A percentile compares a stretch with the other conserved stretches of the same genome.
Evolutionary conservation across 2,888 invertebrate genomes (phyloP).

Genomic region (Vesta saturnalis): DNA sequence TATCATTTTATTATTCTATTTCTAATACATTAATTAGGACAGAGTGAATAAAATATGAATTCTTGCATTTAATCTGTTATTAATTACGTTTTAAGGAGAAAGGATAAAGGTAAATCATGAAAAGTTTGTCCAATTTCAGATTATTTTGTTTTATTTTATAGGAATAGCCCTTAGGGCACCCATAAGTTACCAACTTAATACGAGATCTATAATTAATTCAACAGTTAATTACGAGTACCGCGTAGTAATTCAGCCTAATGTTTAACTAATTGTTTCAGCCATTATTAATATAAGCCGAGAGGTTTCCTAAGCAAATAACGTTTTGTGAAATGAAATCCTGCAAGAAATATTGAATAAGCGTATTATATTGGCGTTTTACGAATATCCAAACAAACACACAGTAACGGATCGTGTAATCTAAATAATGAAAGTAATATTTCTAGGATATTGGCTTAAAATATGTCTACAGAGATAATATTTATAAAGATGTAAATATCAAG

Average conservation of each 20-base stretch:
- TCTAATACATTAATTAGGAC: too few relatives aligned
- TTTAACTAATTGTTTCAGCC: constrained; percentile 62
- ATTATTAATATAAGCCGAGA: constrained; percentile 59
- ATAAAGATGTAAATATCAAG: too few relatives aligned
- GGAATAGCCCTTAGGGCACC: constrained; percentile 11
- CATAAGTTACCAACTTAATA: constrained; percentile 34
- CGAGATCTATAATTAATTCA: constrained; percentile 55
- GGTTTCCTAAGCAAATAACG: constrained; percentile 51
- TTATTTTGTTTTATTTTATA: constrained; percentile 18
- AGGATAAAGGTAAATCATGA: not conserved
- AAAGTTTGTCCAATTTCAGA: constrained; percentile 27
- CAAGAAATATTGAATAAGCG: constrained; percentile 26
- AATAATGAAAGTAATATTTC: too few relatives aligned
- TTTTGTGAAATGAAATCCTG: constrained; percentile 25
- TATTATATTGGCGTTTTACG: constrained; percentile 11
- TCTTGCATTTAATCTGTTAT: not conserved
- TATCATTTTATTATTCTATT: too few relatives aligned
- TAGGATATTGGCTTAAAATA: too few relatives aligned
- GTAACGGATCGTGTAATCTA: too few relatives aligned
- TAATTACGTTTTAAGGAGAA: not conserved
- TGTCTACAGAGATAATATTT: too few relatives aligned
- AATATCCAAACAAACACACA: too few relatives aligned
- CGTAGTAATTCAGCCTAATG: constrained; percentile 60
- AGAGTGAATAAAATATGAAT: too few relatives aligned
- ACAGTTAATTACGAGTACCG: constrained; percentile 57